Conservation (phyloP, 2,113 vertebrate genomes). For the Cercopithecus mona region DNA sequence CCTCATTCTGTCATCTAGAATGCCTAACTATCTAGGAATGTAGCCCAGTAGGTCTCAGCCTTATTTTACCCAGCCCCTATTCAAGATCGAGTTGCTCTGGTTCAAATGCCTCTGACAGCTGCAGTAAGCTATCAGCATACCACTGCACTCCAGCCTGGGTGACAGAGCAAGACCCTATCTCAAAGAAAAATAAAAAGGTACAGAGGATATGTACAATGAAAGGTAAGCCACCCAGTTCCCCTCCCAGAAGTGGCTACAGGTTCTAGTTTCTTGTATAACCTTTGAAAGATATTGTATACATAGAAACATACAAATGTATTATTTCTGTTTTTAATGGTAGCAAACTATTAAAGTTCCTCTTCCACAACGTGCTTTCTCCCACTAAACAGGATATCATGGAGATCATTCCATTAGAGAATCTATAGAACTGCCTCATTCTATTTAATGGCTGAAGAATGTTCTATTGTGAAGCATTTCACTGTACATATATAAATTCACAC, state of each 20-base stretch:
- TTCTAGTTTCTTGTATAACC: not conserved
- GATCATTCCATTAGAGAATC: not conserved
- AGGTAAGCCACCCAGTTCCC: not conserved
- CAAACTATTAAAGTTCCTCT: not conserved
- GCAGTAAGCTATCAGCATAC: not conserved
- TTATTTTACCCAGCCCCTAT: too few species aligned
- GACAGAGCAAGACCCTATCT: not conserved
- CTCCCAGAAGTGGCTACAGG: not conserved
- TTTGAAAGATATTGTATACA: not conserved
- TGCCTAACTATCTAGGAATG: too few species aligned
- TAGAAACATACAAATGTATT: not conserved
- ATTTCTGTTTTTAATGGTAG: not conserved
- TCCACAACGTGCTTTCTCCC: not conserved
- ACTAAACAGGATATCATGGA: not conserved
- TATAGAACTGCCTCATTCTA: not conserved
- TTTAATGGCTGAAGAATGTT: not conserved
- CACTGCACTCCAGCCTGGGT: not conserved
- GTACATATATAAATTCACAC: not conserved
- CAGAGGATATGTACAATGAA: not conserved
- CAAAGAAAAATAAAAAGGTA: not conserved
- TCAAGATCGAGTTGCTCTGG: too few species aligned
- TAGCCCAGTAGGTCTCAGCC: too few species aligned
- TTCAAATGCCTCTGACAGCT: too few species aligned
- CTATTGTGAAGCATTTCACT: conserved; percentile 22
- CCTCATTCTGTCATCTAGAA: too few species aligned